Evolutionary conservation across 2,888 invertebrate species (phyloP), one percentile per base, ranked within the genome.

Genomic region (Drosophila quasianomalipes): DNA sequence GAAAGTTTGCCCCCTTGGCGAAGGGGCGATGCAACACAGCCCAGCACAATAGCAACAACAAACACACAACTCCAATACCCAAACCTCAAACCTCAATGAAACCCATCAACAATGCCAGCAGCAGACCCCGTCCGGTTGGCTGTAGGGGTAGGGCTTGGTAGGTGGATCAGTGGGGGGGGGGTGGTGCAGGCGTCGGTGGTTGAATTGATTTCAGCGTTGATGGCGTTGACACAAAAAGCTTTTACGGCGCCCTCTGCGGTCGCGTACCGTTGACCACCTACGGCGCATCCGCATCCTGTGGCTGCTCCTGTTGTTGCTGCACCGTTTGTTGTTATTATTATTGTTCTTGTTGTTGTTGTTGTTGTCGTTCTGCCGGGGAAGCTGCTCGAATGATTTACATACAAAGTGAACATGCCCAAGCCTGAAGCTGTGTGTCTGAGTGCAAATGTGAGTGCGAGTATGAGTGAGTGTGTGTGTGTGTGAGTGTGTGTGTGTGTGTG

Each of bases 201-300:
- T 87, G 89, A 87, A 87, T 89, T 87, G 89, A 87, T 87, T 87
- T 89, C 89, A 84, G 70, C 83, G 82, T 89, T 87, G 90, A 89
- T 89, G 89, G 88, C 88, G 91, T 91, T 92, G 92, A 92, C 92
- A 92, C 90, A 91, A 91, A 89, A 92, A 92, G 92, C 90, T 89
- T 89, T 89, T 88, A 89, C 82, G 76, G 85, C 82, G 88, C 90
- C 89, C 90, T 89, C 88, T 89, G 88, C 85, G 88, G 90, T 89
- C 90, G 89, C 81, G 84, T 79, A 81, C 80, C 85, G 82, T 89
- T 81, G 88, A 85, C 88, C 88, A 88, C 88, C 88, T 89, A 89
- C 83, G 78, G 88, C 79, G 88, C 74, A 83, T 82, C 78, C 76
- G 76, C 74, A 80, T 82, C 82, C 81, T 79, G 82, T 73, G 74